phyloP scores from a whole-genome alignment of 2,888 invertebrate genomes.

The Drosophila tripunctata region DNA sequence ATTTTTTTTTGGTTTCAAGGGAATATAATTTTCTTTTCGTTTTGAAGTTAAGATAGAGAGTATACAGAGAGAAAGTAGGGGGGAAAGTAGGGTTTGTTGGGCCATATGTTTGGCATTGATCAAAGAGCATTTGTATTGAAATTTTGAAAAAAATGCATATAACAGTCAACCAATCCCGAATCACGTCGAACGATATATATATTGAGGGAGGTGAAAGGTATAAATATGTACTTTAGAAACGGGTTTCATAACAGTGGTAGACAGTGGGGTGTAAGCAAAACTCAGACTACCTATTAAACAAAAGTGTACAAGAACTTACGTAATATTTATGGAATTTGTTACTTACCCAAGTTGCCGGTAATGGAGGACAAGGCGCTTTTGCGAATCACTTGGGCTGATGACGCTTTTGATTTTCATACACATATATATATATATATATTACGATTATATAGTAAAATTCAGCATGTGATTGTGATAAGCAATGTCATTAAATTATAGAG shows the following conservation, averaged over 20 bases:
- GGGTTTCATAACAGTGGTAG: slow-evolving; percentile 5
- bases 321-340: slow-evolving; percentile 55
- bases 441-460: slow-evolving; percentile 65
- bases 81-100: slow-evolving; percentile 1
- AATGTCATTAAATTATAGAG: slow-evolving; percentile 38
- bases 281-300: slow-evolving; percentile 59
- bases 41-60: slow-evolving; percentile 19
- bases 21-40: no score
- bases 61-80: slow-evolving; percentile 3
- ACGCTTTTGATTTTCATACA: slow-evolving; percentile 83
- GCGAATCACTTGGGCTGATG: slow-evolving; percentile 86
- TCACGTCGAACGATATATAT: slow-evolving; percentile 21
- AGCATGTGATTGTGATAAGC: slow-evolving; percentile 62
- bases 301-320: slow-evolving; percentile 60
- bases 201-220: no score
- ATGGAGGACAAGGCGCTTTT: slow-evolving; percentile 96
- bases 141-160: slow-evolving; percentile 6
- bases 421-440: slow-evolving; percentile 79
- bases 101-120: background rate
- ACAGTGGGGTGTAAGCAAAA: slow-evolving; percentile 36
- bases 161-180: slow-evolving; percentile 28
- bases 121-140: slow-evolving; percentile 1
- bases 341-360: slow-evolving; percentile 96
- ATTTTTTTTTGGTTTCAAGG: slow-evolving; percentile 7
- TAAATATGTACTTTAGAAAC: no score